Conservation (phyloP, 2,888 invertebrate species). For the Rapana venosa region DNA sequence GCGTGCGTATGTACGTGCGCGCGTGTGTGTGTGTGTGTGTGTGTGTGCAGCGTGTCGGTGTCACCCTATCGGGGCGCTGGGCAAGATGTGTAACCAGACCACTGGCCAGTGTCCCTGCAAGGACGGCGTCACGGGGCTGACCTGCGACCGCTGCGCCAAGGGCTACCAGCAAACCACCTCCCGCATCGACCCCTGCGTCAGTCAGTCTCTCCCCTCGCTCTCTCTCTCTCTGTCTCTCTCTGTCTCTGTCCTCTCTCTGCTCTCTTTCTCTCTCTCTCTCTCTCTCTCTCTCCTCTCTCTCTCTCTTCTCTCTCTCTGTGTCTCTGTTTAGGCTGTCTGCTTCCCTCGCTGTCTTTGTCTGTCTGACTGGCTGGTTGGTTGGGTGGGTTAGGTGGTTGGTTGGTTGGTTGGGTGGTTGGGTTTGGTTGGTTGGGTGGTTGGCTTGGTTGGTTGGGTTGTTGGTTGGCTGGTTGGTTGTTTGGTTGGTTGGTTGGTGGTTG, state of each 20-base stretch:
- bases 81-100: constrained; percentile 98
- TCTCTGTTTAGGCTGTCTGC: too few species aligned
- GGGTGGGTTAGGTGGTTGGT: too few species aligned
- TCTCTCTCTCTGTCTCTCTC: neutral
- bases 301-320: too few species aligned
- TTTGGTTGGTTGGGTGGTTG: too few species aligned
- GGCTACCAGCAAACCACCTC: constrained; percentile 99
- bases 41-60: constrained; percentile 94
- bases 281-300: constrained; percentile 22
- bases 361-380: too few species aligned
- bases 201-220: constrained; percentile 82
- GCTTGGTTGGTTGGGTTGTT: too few species aligned
- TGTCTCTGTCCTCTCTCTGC: neutral
- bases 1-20: neutral
- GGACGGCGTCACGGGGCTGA: constrained; percentile 97
- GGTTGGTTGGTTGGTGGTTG: too few species aligned
- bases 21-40: constrained; percentile 24
- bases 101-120: constrained; percentile 99
- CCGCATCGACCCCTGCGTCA: constrained; percentile 98
- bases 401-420: too few species aligned
- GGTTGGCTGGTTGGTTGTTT: too few species aligned
- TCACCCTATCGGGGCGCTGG: constrained; percentile 98
- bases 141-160: constrained; percentile 97
- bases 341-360: too few species aligned
- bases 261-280: constrained; percentile 16